These are phyloP conservation scores for Diaphora mendica DNA, from an alignment of 2,888 invertebrate species.

Conservation along the genomic window DNA sequence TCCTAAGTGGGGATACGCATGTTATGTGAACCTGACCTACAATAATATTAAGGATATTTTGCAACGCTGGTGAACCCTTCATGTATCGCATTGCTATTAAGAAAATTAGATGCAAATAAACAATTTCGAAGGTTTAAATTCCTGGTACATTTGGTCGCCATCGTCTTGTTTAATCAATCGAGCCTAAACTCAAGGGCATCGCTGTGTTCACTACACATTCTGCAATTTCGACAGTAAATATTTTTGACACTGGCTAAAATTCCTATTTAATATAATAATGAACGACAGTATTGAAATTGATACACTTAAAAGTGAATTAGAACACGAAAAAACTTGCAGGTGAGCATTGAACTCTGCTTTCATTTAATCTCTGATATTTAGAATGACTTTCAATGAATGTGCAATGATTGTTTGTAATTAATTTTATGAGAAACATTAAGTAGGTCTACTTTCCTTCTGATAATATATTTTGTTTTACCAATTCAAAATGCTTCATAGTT, in stretches of 20 bases:
- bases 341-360: slow-evolving; percentile 47
- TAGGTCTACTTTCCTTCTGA: neutral
- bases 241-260: slow-evolving; percentile 22
- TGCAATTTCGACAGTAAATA: slow-evolving; percentile 35
- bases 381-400: neutral
- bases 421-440: neutral
- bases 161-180: slow-evolving; percentile 57
- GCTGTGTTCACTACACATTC: slow-evolving; percentile 28
- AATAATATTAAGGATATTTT: neutral
- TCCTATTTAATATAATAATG: slow-evolving; percentile 58
- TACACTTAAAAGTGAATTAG: slow-evolving; percentile 77
- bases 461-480: neutral
- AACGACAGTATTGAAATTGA: slow-evolving; percentile 79
- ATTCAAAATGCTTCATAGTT: no score
- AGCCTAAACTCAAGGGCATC: slow-evolving; percentile 25
- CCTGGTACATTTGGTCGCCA: slow-evolving; percentile 45
- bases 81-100: neutral
- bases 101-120: slow-evolving; percentile 18
- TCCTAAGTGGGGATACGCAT: no score
- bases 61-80: neutral
- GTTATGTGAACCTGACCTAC: slow-evolving; percentile 3
- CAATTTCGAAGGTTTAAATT: slow-evolving; percentile 26
- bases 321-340: slow-evolving; percentile 82
- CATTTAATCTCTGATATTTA: neutral
- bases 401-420: neutral